Base-by-base conservation (phyloP, 2,113 vertebrate genomes). In the Rhinoptilus africanus region DNA sequence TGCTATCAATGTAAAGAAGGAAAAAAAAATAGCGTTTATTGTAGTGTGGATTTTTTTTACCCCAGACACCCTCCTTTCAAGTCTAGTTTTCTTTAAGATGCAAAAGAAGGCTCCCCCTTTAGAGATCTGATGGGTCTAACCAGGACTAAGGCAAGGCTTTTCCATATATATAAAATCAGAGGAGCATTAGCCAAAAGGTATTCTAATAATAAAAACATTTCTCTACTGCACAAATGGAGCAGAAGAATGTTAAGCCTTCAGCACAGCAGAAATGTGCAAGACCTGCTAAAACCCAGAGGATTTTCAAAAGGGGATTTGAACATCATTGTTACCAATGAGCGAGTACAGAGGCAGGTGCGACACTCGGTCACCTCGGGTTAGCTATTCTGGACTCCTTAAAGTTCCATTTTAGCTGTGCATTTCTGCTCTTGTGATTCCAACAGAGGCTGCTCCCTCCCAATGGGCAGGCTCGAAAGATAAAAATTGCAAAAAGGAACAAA, bases 371-470 rank as follows among this genome's bases (percentile, higher is more conserved):
- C 91, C 95, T 88, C 91, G 81, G 63, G 64, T 85, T 87, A 85
- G 89, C 66, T 82, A 35, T 66, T 89, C 79, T 32, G 79, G 93
- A 88, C 66, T 92, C 71, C 69, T 35, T 57, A 22, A 82, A 92
- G 81, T 63, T 93, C 68, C 60, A 73, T 91, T 95, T 82, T 37
- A 93, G 73, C 66, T 67, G 68, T 56, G 62, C 76, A 64, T 86
- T 85, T 88, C 91, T 95, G 78, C 79, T 94, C 51, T 60, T 88
- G 45, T 69, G 85, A 80, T 73, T 97, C 89, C 91, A 96, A 26
- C 75, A 93, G 85, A 90, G 79, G 67, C 69, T 89, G 63, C 62
- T 92, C 66, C 76, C 56, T 95, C 78, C 78, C 81, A 50, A 28
- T 1, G 13, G 87, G 59, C 67, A 94, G 48, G 86, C 96, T 95